Conservation (phyloP, 2,113 vertebrate genomes). For the Leptobrachium leishanense region DNA sequence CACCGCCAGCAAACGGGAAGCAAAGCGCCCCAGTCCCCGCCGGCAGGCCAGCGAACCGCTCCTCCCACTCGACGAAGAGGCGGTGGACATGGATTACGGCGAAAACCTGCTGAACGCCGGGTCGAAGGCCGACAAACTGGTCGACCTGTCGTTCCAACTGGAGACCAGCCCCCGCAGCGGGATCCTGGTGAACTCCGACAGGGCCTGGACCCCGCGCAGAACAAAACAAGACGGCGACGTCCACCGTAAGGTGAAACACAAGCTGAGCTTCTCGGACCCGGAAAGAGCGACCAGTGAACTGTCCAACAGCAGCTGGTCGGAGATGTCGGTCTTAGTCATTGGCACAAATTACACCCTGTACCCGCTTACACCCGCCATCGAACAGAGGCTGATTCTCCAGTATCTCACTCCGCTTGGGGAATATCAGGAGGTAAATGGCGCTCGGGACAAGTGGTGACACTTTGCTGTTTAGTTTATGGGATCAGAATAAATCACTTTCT, state of each 20-base stretch:
- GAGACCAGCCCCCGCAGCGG: constrained; percentile 78
- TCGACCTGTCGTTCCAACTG: constrained; percentile 81
- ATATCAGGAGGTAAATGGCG: constrained; percentile 89
- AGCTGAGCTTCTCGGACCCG: constrained; percentile 86
- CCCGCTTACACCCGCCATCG: constrained; percentile 91
- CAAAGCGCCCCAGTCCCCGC: constrained; percentile 84
- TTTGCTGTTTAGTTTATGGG: not conserved
- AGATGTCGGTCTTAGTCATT: constrained; percentile 98
- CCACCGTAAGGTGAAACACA: constrained; percentile 85
- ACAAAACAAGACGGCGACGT: constrained; percentile 68
- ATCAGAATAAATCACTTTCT: not conserved
- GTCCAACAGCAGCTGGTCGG: constrained; percentile 99
- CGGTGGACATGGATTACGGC: constrained; percentile 90
- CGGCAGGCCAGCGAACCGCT: constrained; percentile 79
- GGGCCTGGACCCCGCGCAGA: constrained; percentile 51
- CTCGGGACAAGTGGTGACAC: not conserved
- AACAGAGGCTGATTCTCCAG: constrained; percentile 94
- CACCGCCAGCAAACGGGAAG: constrained; percentile 77
- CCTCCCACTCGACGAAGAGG: constrained; percentile 89
- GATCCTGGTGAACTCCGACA: constrained; percentile 75
- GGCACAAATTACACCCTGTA: constrained; percentile 94
- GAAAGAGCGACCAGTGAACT: constrained; percentile 89
- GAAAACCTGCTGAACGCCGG: constrained; percentile 73
- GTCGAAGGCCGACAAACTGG: constrained; percentile 70
- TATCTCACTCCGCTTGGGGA: constrained; percentile 96